A percentile compares a stretch with the other conserved stretches of the same genome.
Conservation (phyloP, 2,888 invertebrate species). For the Dynastes tityus region DNA sequence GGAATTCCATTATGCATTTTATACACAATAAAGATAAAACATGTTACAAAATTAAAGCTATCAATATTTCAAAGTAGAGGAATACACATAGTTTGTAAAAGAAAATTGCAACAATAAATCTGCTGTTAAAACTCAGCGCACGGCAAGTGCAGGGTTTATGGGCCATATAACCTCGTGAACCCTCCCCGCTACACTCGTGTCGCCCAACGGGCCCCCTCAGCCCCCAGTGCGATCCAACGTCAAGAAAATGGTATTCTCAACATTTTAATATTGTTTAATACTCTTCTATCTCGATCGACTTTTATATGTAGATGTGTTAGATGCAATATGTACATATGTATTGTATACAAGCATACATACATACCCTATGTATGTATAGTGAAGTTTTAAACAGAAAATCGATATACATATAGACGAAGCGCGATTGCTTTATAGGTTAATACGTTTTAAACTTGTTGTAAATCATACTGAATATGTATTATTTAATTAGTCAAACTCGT, state of each 20-base stretch:
- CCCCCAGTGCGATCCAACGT: slow-evolving; percentile 59
- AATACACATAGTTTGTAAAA: slow-evolving; percentile 63
- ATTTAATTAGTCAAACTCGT: slow-evolving; percentile 50
- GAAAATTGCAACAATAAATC: slow-evolving; percentile 69
- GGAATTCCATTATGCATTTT: slow-evolving; percentile 50
- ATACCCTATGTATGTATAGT: background rate
- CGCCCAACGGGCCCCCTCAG: slow-evolving; percentile 27
- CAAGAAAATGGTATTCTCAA: slow-evolving; percentile 63
- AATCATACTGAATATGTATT: slow-evolving; percentile 44
- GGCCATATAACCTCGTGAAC: slow-evolving; percentile 63
- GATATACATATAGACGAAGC: slow-evolving; percentile 32
- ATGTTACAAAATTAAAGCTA: slow-evolving; percentile 61
- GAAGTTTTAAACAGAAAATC: slow-evolving; percentile 19
- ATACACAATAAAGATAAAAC: slow-evolving; percentile 54
- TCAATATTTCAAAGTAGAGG: slow-evolving; percentile 62
- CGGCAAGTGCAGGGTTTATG: slow-evolving; percentile 66
- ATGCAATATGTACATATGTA: background rate
- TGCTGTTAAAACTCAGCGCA: slow-evolving; percentile 65
- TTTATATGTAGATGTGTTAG: slow-evolving; percentile 1
- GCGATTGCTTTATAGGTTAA: slow-evolving; percentile 26
- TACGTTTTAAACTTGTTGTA: slow-evolving; percentile 39
- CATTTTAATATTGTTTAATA: slow-evolving; percentile 65
- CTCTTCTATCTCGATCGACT: slow-evolving; percentile 50
- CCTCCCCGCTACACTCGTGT: slow-evolving; percentile 49
- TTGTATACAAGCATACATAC: too few relatives aligned